These are phyloP conservation scores for Crenichthys baileyi DNA, from an alignment of 2,797 vertebrate species.

Conservation along the genomic window DNA sequence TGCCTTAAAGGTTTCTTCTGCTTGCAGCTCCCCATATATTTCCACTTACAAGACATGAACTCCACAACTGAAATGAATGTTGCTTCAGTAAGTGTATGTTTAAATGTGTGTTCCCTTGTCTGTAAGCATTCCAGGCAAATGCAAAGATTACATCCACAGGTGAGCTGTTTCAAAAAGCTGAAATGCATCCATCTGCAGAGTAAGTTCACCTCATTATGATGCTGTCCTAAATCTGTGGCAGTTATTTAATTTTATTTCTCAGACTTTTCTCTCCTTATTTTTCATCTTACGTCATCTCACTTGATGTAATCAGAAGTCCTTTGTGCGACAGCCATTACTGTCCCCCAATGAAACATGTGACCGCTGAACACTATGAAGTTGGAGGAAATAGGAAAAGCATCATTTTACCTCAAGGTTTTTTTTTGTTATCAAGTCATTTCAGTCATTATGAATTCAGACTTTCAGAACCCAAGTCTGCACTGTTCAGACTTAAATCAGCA, in stretches of 20 bases:
- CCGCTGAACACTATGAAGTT: neutral
- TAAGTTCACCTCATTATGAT: neutral
- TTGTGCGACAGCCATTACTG: neutral
- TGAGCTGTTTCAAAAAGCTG: neutral
- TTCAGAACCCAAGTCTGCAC: neutral
- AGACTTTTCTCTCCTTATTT: neutral
- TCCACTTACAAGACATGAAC: too few species aligned
- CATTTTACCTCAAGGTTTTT: neutral
- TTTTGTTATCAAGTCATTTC: neutral
- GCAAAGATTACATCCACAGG: neutral
- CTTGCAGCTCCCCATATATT: neutral
- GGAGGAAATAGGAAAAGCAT: neutral
- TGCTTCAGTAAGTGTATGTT: neutral
- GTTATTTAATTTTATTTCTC: neutral
- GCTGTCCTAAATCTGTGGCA: neutral
- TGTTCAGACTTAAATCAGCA: constrained; percentile 12
- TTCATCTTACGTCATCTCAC: neutral
- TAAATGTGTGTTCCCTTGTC: neutral
- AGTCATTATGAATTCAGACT: too few species aligned
- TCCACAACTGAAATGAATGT: neutral
- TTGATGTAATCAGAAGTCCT: neutral
- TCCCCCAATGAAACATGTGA: neutral
- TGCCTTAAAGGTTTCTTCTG: neutral
- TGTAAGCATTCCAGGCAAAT: neutral
- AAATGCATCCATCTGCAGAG: neutral